Evolutionary conservation across 2,113 vertebrate genomes (phyloP), one percentile per base, ranked within the genome.

Genomic region (Brevimyrus niger): DNA sequence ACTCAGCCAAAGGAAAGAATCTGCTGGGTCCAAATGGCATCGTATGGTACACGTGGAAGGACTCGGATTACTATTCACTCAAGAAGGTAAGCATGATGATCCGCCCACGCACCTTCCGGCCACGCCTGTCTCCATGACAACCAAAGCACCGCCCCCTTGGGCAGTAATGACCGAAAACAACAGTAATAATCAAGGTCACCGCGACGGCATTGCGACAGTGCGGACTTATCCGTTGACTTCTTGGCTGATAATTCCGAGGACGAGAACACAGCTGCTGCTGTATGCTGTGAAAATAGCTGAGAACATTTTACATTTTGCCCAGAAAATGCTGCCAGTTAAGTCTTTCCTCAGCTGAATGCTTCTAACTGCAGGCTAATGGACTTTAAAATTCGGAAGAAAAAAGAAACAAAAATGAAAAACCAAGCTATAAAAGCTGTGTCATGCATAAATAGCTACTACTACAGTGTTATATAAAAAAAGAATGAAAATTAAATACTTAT

Each of bases 81-180:
- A 95, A 93, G 85, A 97, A 96, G 84, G 97, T 97, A 90, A 96
- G 94, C 80, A 98, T 98, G 97, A 98, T 97, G 97, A 97, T 98
- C 91, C 95, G 97, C 0, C 97, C 97, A 0, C 95, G 93, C 50
- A 91, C 91, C 0, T 98, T 97, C 93, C 91, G 95, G 1, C 94
- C 93, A 0, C 96, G 91, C 44, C 27, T 94, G 48, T 97, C 97
- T 4, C 97, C 96, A 0, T 97, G 94, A 97, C 8, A 46, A 8
- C 47, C 48, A 44, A 38, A 48, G 17, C 8, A 76, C 84, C 35
- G 5, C 31, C 73, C 73, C 15, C 73, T 38, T 80, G 1, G 15
- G 73, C 17, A 6, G 15, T 38, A 42, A 80, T 42, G 31, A 15
- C 35, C 0, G 35, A 80, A 42, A 35, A 21, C 15, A 3, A 31